phyloP scores from a whole-genome alignment of 2,888 invertebrate genomes.

The Eumacrocentrus americanus region DNA sequence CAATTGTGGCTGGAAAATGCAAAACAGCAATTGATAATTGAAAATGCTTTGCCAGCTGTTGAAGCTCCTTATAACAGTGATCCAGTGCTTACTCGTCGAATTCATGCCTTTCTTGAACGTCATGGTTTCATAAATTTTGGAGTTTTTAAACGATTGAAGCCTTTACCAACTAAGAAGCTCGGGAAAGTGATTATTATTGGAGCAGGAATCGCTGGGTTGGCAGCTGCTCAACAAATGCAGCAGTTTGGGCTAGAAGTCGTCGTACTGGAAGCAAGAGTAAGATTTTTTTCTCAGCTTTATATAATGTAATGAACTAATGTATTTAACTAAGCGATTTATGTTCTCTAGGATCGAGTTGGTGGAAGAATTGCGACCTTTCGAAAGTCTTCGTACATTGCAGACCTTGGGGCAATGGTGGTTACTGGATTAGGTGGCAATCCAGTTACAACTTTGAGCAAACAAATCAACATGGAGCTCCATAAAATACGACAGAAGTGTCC shows the following conservation, averaged over 20 bases:
- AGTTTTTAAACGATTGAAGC: slow-evolving; percentile 84
- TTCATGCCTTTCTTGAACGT: slow-evolving; percentile 90
- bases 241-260: slow-evolving; percentile 97
- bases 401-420: slow-evolving; percentile 95
- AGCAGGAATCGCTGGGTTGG: slow-evolving; percentile 91
- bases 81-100: slow-evolving; percentile 78
- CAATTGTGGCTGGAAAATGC: slow-evolving; percentile 97
- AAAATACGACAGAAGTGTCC: slow-evolving; percentile 96
- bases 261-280: slow-evolving; percentile 77
- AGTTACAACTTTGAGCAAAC: slow-evolving; percentile 91
- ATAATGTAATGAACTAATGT: slow-evolving; percentile 2
- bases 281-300: slow-evolving; percentile 20
- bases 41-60: slow-evolving; percentile 80
- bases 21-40: slow-evolving; percentile 85
- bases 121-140: slow-evolving; percentile 99
- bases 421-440: slow-evolving; percentile 97
- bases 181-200: slow-evolving; percentile 71
- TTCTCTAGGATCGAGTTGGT: slow-evolving; percentile 82
- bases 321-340: neutral
- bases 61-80: slow-evolving; percentile 94
- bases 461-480: slow-evolving; percentile 95
- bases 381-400: slow-evolving; percentile 81
- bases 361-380: slow-evolving; percentile 96
- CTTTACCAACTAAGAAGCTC: slow-evolving; percentile 61
- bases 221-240: slow-evolving; percentile 92